Evolutionary conservation across 1,140 invertebrate genomes (phyloP).

Genomic region (Panonychus citri): DNA sequence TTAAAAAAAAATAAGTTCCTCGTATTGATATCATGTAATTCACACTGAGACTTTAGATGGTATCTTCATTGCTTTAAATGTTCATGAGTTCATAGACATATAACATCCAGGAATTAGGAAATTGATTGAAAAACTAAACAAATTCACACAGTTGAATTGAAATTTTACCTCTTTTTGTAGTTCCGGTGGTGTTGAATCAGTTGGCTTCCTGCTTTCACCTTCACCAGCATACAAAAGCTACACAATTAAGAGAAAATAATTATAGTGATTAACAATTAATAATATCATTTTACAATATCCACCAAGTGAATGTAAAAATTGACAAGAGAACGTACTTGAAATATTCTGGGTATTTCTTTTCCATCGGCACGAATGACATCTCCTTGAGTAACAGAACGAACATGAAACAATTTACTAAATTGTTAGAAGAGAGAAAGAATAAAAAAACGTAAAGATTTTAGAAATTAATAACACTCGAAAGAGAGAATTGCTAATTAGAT

Average conservation of each 20-base stretch:
- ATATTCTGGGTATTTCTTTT: constrained; percentile 96
- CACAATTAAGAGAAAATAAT: constrained; percentile 11
- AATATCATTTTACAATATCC: too few species aligned
- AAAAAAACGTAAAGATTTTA: constrained; percentile 18
- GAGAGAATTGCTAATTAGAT: not conserved
- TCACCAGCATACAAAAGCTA: constrained; percentile 73
- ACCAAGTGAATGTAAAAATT: not conserved
- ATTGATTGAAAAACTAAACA: too few species aligned
- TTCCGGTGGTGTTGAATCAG: constrained; percentile 31
- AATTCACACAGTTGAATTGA: constrained; percentile 12
- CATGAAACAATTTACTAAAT: constrained; percentile 86
- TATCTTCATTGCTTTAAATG: too few species aligned
- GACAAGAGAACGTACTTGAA: constrained; percentile 42
- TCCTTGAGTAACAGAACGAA: constrained; percentile 87
- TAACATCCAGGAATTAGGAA: too few species aligned
- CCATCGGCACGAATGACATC: constrained; percentile 94
- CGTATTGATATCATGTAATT: too few species aligned
- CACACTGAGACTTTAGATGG: too few species aligned
- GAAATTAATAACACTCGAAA: not conserved
- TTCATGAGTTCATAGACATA: too few species aligned
- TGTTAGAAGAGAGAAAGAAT: too few species aligned
- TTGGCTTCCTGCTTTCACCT: constrained; percentile 63
- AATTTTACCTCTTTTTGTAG: constrained; percentile 16
- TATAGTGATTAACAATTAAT: too few species aligned
- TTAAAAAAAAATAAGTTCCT: too few species aligned